Evolutionary conservation across 2,888 invertebrate species (phyloP).

Genomic region (Tenthredo mesomela): DNA sequence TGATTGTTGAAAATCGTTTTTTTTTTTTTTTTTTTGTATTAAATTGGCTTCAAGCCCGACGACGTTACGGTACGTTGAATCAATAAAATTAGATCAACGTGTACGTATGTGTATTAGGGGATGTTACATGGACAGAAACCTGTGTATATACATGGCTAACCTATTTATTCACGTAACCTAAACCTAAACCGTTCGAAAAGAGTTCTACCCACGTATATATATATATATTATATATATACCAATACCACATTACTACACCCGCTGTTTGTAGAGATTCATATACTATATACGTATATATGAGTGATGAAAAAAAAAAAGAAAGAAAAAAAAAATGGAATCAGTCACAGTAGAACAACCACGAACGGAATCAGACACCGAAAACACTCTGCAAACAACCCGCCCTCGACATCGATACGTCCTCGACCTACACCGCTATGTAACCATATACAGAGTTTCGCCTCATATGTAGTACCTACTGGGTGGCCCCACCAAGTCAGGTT

Average conservation of each 20-base stretch:
- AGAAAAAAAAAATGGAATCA: constrained; percentile 37
- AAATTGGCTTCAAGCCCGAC: constrained; percentile 37
- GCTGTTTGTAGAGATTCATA: neutral
- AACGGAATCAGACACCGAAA: constrained; percentile 42
- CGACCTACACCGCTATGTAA: neutral
- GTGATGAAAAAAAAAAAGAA: neutral
- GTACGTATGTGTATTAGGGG: neutral
- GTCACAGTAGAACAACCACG: constrained; percentile 42
- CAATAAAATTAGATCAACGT: constrained; percentile 44
- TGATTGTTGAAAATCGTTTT: constrained; percentile 18
- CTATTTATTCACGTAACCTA: constrained; percentile 32
- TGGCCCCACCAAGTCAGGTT: neutral
- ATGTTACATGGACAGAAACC: neutral
- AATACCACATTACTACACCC: neutral
- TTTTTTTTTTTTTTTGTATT: constrained; percentile 35
- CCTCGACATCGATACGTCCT: constrained; percentile 35
- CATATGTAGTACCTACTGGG: neutral
- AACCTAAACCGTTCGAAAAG: constrained; percentile 15
- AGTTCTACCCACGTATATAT: neutral
- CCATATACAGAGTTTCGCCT: neutral
- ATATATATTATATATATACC: too few relatives aligned
- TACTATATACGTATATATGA: neutral
- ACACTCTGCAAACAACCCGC: constrained; percentile 38
- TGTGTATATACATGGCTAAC: neutral
- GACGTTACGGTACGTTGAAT: constrained; percentile 7